These are phyloP conservation scores for Myiagra hebetior DNA, from an alignment of 2,113 vertebrate species.

Conservation along the genomic window DNA sequence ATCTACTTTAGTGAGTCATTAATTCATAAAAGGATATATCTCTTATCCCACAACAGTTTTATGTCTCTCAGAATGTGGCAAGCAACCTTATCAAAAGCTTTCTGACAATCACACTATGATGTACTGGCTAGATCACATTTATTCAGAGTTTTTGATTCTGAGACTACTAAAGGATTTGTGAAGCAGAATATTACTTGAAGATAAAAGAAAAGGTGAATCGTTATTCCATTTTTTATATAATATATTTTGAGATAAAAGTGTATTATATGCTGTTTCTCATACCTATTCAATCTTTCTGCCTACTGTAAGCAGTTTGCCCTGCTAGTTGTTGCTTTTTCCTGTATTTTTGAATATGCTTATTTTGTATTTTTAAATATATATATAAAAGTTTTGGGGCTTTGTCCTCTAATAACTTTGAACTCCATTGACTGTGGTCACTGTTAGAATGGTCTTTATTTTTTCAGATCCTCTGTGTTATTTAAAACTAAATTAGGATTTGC, in stretches of 20 bases:
- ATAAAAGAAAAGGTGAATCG: background rate
- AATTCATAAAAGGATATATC: background rate
- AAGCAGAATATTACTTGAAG: background rate
- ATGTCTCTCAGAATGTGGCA: background rate
- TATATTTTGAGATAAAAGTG: background rate
- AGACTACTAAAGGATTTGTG: background rate
- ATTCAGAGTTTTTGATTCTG: background rate
- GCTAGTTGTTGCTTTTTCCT: background rate
- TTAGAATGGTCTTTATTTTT: background rate
- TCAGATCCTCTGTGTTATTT: background rate
- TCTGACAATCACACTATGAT: background rate
- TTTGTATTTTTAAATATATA: background rate
- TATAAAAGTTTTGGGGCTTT: background rate
- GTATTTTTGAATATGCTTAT: background rate
- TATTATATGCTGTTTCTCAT: background rate
- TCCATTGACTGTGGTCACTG: background rate
- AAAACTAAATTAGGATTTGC: background rate
- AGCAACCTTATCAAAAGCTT: background rate
- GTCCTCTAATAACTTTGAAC: background rate
- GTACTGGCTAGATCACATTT: background rate
- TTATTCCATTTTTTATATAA: background rate
- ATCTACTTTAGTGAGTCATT: background rate
- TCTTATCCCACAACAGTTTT: background rate
- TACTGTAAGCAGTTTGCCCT: background rate
- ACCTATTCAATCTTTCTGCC: background rate